Evolutionary conservation across 1,140 invertebrate species (phyloP), one percentile per base, ranked within the genome.

Genomic region (Drosophila kikkawai): DNA sequence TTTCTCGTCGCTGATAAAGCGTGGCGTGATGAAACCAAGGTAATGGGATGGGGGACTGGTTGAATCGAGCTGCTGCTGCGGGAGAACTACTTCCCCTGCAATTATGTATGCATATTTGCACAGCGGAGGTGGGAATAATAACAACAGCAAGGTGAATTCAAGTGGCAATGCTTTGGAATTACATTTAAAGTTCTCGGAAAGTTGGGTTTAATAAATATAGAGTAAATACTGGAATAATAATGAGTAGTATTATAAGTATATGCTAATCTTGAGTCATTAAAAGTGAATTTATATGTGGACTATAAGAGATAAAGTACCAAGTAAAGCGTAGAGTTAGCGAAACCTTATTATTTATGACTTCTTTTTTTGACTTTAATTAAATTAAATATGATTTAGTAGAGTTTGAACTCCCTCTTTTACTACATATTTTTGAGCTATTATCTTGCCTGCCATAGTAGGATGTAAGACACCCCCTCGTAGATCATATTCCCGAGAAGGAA

Each of bases 41-140:
- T 44, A 22, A 7, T 41, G 44, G 55, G 44, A 39, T n/a, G 19
- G 11, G 17, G 37, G 4, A 8, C 7, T 15, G 22, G 1, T 13
- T 22, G 12, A 48, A 22, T 37, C 39, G 12, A 39, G 42, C 29
- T 58, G 45, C 57, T 74, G 63, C 37, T 45, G 44, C 17, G 64
- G 42, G 22, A 68, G 15, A 60, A 45, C 17, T 55, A 22, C 19
- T 56, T 55, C 12, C 37, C 19, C 39, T 7, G 17, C 56, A 63
- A 61, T 47, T 70, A 70, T 70, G 66, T 58, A 58, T 73, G 53
- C 66, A 73, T 73, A 69, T 37, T 69, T 67, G n/a, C n/a, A 53
- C 61, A 42, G 19, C 51, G 3, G n/a, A 67, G 61, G 32, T n/a
- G 8, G 66, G 6, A 17, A n/a, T 7, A 53, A 44, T 51, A 55